Evolutionary conservation across 2,113 vertebrate species (phyloP).

Genomic region (Egretta garzetta): DNA sequence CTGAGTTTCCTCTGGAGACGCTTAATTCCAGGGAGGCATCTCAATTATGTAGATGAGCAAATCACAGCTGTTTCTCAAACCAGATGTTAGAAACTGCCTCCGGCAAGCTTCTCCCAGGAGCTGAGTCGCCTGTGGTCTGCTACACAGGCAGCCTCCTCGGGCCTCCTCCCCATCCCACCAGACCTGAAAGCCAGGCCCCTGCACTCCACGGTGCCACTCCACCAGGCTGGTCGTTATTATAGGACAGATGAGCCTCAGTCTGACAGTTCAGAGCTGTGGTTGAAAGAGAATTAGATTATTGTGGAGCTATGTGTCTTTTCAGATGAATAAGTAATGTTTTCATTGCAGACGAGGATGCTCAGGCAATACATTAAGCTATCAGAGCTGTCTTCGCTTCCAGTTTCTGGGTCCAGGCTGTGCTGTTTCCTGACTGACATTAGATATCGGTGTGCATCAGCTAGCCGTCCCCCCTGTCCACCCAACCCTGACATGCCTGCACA

Average conservation of each 20-base stretch:
- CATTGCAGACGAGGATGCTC: background rate
- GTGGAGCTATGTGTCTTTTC: background rate
- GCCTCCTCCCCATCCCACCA: background rate
- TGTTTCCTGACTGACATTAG: background rate
- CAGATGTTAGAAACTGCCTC: conserved; percentile 14
- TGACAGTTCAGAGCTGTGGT: conserved; percentile 12
- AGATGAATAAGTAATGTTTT: background rate
- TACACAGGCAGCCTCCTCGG: background rate
- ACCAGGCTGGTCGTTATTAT: background rate
- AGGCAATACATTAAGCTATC: background rate
- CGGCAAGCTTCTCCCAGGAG: background rate
- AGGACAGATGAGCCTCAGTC: background rate
- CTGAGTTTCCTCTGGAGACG: background rate
- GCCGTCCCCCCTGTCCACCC: background rate
- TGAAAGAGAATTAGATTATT: background rate
- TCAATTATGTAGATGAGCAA: background rate
- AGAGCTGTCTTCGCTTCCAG: background rate
- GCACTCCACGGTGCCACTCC: background rate
- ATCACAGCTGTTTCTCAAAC: conserved; percentile 16
- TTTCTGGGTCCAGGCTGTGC: background rate
- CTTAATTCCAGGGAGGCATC: conserved; percentile 3
- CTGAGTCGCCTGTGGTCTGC: background rate
- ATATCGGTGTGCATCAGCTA: background rate
- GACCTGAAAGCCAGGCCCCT: background rate
- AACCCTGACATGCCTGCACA: background rate